A percentile compares a stretch with the other conserved stretches of the same genome.
phyloP scores from a whole-genome alignment of 2,797 vertebrate genomes.

The Sebastes matsubarae region DNA sequence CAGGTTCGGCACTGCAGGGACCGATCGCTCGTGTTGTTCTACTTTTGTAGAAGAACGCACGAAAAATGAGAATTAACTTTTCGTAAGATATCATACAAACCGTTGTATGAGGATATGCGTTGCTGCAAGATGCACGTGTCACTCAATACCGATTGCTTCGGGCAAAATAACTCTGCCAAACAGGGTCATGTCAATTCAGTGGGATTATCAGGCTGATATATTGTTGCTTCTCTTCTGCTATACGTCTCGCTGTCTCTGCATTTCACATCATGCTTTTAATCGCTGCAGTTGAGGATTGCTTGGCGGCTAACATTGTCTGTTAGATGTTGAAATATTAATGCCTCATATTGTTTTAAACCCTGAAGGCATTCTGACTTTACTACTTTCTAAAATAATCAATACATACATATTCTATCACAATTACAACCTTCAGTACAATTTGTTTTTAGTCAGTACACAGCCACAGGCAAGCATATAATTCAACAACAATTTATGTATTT shows the following conservation, averaged over 20 bases:
- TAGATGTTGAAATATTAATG: background rate
- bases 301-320: background rate
- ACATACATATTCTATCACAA: background rate
- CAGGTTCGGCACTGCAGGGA: background rate
- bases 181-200: background rate
- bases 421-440: background rate
- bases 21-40: fast-evolving
- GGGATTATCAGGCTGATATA: background rate
- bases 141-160: background rate
- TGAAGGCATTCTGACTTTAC: background rate
- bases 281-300: background rate
- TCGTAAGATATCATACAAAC: background rate
- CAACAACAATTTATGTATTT: too few species aligned
- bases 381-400: background rate
- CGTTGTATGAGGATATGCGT: background rate
- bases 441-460: too few species aligned
- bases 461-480: background rate
- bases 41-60: background rate
- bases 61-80: background rate
- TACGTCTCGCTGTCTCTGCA: background rate
- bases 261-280: background rate
- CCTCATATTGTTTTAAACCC: background rate
- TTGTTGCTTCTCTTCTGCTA: background rate
- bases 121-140: fast-evolving
- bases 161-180: background rate